Conservation (phyloP, 2,888 invertebrate species). For the Therioaphis trifolii region DNA sequence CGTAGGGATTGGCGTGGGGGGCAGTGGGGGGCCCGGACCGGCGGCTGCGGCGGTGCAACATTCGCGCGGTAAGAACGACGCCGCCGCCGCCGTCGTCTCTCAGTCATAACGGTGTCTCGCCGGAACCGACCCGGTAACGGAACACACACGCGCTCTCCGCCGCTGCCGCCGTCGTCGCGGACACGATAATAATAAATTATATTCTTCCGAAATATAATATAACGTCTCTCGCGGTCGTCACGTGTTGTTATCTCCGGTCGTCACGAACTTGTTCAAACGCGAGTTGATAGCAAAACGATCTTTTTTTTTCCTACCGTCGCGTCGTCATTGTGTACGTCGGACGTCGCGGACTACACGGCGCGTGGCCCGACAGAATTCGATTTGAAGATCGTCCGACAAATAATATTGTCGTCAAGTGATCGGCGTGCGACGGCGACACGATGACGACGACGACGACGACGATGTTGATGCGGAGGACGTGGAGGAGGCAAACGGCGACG, state of each 20-base stretch:
- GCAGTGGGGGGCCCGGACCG: not conserved
- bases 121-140: constrained; percentile 61
- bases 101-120: constrained; percentile 57
- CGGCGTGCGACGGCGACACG: too few species aligned
- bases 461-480: too few species aligned
- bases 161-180: not conserved
- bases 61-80: too few species aligned
- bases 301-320: not conserved
- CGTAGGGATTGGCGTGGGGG: not conserved
- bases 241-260: too few species aligned
- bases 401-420: too few species aligned
- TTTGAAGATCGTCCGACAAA: too few species aligned
- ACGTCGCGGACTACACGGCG: not conserved
- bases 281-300: not conserved
- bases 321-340: not conserved
- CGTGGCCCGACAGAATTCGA: too few species aligned
- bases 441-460: too few species aligned
- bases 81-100: constrained; percentile 22
- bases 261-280: too few species aligned
- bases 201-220: constrained; percentile 41
- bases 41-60: too few species aligned
- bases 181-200: too few species aligned
- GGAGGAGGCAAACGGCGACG: too few species aligned
- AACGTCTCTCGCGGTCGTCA: not conserved
- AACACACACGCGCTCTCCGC: constrained; percentile 23